phyloP scores from a whole-genome alignment of 2,888 invertebrate species.

The Nomada ferruginata region DNA sequence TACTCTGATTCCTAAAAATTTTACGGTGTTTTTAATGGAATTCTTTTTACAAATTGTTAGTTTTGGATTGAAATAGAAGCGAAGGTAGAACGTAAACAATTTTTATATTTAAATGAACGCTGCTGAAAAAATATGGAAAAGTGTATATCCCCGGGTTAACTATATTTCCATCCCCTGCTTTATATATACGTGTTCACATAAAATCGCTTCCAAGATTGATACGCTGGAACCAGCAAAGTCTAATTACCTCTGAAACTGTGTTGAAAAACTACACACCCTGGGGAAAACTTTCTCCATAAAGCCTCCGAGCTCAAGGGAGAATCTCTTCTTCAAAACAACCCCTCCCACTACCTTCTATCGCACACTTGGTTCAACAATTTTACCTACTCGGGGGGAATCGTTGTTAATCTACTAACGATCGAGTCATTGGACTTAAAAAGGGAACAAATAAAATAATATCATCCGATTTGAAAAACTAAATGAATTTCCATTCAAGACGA shows the following conservation, averaged over 20 bases:
- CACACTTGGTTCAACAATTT: constrained; percentile 3
- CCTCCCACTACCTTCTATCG: no score
- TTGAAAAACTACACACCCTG: constrained; percentile 3
- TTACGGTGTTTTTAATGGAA: no score
- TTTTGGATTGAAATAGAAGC: no score
- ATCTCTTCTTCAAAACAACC: constrained; percentile 8
- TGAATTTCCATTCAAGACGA: neutral
- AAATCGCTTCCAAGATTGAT: neutral
- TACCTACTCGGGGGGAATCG: neutral
- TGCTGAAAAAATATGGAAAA: no score
- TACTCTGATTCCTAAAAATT: no score
- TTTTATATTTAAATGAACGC: no score
- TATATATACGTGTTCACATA: no score
- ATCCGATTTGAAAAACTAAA: neutral
- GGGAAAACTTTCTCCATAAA: constrained; percentile 3
- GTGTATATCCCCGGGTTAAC: no score
- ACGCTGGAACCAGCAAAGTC: neutral
- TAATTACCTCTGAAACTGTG: constrained; percentile 4
- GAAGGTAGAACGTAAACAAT: no score
- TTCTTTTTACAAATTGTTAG: no score
- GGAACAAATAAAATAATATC: no score
- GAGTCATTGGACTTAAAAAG: neutral
- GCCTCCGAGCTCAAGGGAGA: neutral
- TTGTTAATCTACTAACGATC: constrained; percentile 25
- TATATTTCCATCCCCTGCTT: no score